Percentiles rank a stretch among this genome's conserved stretches.
phyloP scores from a whole-genome alignment of 2,797 vertebrate species.

The Lithobates pipiens region DNA sequence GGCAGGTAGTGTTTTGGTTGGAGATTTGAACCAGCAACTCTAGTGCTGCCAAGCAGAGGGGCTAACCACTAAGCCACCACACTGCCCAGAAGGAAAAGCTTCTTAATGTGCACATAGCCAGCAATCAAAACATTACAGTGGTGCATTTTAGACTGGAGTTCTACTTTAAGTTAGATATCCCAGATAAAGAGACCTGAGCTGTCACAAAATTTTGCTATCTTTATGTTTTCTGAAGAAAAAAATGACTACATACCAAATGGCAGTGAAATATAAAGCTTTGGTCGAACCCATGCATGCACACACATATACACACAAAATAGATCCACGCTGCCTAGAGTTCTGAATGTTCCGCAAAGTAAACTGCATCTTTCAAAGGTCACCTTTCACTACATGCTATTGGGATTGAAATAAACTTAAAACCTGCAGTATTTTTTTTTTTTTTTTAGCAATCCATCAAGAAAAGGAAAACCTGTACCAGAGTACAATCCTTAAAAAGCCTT shows the following conservation, averaged over 20 bases:
- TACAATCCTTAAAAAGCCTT: background rate
- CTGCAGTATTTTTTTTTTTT: background rate
- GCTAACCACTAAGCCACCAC: too few species aligned
- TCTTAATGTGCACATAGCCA: too few species aligned
- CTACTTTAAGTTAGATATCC: background rate
- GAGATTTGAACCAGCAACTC: too few species aligned
- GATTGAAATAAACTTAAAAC: background rate
- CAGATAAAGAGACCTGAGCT: background rate
- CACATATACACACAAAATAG: background rate
- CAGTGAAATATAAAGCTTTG: background rate
- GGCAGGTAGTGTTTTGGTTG: too few species aligned
- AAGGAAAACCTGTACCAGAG: background rate
- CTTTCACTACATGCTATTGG: background rate
- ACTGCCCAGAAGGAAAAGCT: too few species aligned
- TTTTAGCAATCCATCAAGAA: background rate
- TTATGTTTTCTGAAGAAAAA: background rate
- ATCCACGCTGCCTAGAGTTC: background rate
- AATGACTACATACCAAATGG: background rate
- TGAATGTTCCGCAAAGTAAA: background rate
- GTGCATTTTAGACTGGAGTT: background rate
- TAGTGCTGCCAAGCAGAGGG: too few species aligned
- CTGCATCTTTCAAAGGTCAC: background rate
- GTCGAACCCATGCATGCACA: background rate
- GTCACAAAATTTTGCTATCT: background rate
- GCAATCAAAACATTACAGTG: background rate